These are phyloP conservation scores for Apocrypta bakeri DNA, from an alignment of 1,140 invertebrate species.

Conservation along the genomic window DNA sequence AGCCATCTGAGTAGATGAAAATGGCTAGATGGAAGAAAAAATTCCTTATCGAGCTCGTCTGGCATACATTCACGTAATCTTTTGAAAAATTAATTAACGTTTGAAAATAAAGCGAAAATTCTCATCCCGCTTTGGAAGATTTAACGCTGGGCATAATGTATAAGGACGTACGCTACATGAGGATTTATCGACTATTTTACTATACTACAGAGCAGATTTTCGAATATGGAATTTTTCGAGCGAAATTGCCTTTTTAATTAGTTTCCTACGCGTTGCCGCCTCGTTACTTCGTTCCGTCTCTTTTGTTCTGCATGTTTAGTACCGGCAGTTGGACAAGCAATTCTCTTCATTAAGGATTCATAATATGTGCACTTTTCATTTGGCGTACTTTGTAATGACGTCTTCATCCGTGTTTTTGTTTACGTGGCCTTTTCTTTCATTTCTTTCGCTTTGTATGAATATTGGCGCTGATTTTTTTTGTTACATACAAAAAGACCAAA, in stretches of 20 bases:
- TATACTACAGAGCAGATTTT: neutral
- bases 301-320: slow-evolving; percentile 12
- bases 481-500: neutral
- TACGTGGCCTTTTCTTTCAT: neutral
- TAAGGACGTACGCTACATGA: neutral
- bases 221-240: slow-evolving; percentile 25
- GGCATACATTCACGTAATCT: neutral
- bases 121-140: neutral
- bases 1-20: too few relatives aligned
- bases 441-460: neutral
- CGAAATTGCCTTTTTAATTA: slow-evolving; percentile 45
- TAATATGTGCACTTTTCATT: slow-evolving; percentile 12
- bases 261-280: neutral
- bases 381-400: neutral
- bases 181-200: neutral
- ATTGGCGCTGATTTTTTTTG: neutral
- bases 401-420: neutral
- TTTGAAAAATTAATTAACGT: neutral
- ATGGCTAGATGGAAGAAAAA: too few relatives aligned
- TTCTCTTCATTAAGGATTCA: neutral
- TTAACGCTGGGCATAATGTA: neutral
- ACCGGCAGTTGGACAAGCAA: neutral
- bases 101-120: neutral
- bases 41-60: too few relatives aligned
- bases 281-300: slow-evolving; percentile 29